Evolutionary conservation across 1,140 invertebrate genomes (phyloP), one percentile per base, ranked within the genome.

Genomic region (Subanguina moxae): DNA sequence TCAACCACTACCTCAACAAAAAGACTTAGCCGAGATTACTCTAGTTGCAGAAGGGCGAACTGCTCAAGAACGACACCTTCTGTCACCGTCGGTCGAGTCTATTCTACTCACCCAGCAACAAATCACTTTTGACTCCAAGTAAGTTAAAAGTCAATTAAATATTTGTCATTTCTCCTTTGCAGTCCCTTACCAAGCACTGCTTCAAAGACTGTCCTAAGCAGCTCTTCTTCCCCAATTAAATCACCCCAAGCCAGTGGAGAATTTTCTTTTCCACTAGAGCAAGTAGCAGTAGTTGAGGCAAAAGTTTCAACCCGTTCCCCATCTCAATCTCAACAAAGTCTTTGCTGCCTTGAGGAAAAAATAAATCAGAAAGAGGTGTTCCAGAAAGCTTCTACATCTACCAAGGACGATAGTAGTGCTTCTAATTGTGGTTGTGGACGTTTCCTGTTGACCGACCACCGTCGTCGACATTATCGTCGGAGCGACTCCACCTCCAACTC

Each of bases 401-500:
- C n/a, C 23, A 25, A 19, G 3, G 23, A 52, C n/a, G n/a, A 52
- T 25, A 52, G 48, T 25, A 52, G 48, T 25, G 48, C 48, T 21
- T 21, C n/a, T 8, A 52, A 25, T 25, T 52, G 48, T 52, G 48
- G 48, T 52, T 52, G 48, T 52, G 48, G n/a, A 3, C n/a, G 23
- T 15, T 52, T 52, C 48, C 15, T 52, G 48, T 25, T 52, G n/a
- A 52, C n/a, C 48, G 48, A 52, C 23, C 48, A 52, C 1, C 48
- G 48, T 25, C 48, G 48, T 21, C n/a, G n/a, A 52, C 48, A 25
- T 25, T 15, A 15, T 15, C n/a, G 17, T 21, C n/a, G 48, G 8
- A 52, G 48, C 48, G 48, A 52, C 48, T 52, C 48, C 8, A 13
- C 23, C 48, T 52, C 48, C 48, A 52, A 52, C 48, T 11, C 32